Base-by-base conservation (phyloP, 2,888 invertebrate genomes). In the Tachina grossa region DNA sequence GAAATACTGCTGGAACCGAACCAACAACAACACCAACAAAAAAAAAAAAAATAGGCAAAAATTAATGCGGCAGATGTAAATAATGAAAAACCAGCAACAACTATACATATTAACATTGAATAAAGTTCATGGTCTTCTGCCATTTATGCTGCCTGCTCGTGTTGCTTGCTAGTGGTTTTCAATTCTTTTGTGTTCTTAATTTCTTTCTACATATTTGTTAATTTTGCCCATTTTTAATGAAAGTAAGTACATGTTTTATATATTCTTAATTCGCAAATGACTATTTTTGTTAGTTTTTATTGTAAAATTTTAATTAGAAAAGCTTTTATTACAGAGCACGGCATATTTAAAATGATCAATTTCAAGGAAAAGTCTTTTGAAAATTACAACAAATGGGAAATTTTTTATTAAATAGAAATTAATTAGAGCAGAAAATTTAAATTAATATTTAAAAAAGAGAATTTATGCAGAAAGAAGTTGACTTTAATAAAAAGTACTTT, bases 111-210 rank as follows among this genome's bases (percentile, higher is more conserved):
- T 31, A 77, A 59, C 71, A 83, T 72, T 77, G 71, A 66, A 77
- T 19, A 72, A 57, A 83, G 83, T 83, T 83, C 83, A 83, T 65
- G 77, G 82, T 45, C 57, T 81, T 68, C 41, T 59, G 66, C 10
- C 49, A 65, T 39, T 63, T 53, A 59, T 43, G 66, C 19, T 69
- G 68, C 49, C 19, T 69, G 68, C 49, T 39, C 57, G 8, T 47
- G 39, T 51, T 45, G 45, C 39, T 31, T 47, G 8, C 41, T 45
- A 10, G 1, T 45, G 6, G 9, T 65, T 72, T 72, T 49, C 2
- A 13, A 13, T 68, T 49, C 55, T 63, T 57, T 65, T 68, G 31
- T 71, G 5, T 22, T 71, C 43, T 77, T 61, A 19, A 47, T 31
- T 65, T 55, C 8, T 53, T 68, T 19, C 31, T 31, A 31, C 31